These are phyloP conservation scores for Agrypnus murinus DNA, from an alignment of 2,888 invertebrate species.

Conservation along the genomic window DNA sequence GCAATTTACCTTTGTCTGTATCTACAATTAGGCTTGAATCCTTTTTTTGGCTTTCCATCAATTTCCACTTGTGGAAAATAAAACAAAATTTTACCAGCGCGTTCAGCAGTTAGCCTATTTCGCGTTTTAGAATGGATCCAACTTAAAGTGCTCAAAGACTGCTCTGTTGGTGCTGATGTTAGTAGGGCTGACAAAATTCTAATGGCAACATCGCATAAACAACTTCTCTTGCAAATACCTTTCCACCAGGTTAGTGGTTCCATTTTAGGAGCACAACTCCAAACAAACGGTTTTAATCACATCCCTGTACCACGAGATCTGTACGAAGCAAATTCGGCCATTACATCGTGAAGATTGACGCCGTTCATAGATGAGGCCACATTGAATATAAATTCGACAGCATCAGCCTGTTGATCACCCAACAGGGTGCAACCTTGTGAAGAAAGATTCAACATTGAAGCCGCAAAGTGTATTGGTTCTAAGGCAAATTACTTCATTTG, in stretches of 20 bases:
- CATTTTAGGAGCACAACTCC: neutral
- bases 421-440: neutral
- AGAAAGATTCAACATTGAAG: neutral
- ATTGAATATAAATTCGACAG: neutral
- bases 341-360: neutral
- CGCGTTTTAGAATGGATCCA: too few species aligned
- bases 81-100: too few species aligned
- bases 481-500: neutral
- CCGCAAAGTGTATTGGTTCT: neutral
- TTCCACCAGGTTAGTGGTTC: neutral
- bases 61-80: too few species aligned
- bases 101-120: too few species aligned
- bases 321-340: neutral
- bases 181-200: slow-evolving; percentile 2
- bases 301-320: neutral
- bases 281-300: neutral
- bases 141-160: neutral
- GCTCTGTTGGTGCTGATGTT: slow-evolving; percentile 2
- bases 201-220: neutral
- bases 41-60: too few species aligned
- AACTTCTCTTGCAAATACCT: neutral
- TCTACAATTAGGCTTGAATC: too few species aligned
- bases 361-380: neutral
- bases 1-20: too few species aligned
- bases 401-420: neutral